A percentile compares a stretch with the other conserved stretches of the same genome.
phyloP scores from a whole-genome alignment of 2,113 vertebrate genomes.

The Leptobrachium leishanense region DNA sequence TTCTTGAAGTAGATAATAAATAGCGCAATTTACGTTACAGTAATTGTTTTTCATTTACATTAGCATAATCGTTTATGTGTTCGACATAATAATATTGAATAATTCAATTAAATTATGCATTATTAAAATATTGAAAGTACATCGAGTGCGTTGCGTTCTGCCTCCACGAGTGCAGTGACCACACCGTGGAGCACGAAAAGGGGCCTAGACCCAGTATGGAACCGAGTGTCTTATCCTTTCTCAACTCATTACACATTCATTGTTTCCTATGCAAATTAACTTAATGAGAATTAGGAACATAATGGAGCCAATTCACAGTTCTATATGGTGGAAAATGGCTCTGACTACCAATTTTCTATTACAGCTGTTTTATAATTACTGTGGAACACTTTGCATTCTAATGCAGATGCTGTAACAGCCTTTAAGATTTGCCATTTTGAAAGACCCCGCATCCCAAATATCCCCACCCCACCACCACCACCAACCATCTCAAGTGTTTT shows the following conservation, averaged over 20 bases:
- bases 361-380: conserved; percentile 86
- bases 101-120: neutral
- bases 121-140: neutral
- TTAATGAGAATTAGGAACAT: conserved; percentile 84
- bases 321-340: conserved; percentile 82
- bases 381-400: conserved; percentile 79
- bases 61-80: neutral
- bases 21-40: neutral
- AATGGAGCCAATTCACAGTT: conserved; percentile 82
- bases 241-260: conserved; percentile 79
- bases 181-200: neutral
- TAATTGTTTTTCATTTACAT: neutral
- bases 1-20: neutral
- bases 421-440: conserved; percentile 52
- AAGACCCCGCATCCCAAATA: neutral
- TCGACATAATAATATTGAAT: neutral
- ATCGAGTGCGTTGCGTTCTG: neutral
- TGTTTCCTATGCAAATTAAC: conserved; percentile 84
- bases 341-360: conserved; percentile 86
- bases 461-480: neutral
- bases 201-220: neutral
- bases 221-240: conserved; percentile 49
- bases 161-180: neutral
- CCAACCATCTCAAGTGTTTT: neutral
- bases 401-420: conserved; percentile 70